Base-by-base conservation (phyloP, 2,888 invertebrate genomes). In the Sphaeridia pumilis region DNA sequence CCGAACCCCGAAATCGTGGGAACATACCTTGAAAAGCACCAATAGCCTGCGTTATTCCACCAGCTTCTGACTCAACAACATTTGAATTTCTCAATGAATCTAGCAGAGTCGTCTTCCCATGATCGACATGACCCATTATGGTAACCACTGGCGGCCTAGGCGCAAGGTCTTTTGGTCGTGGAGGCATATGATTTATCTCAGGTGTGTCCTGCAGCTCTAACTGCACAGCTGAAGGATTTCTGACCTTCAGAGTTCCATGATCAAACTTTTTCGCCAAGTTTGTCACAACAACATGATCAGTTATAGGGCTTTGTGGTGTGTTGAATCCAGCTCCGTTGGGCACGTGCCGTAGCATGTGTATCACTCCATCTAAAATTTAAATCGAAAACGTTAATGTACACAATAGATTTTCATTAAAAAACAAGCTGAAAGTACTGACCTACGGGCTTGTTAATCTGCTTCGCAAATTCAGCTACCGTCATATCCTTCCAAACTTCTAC, bases 41-140 rank as follows among this genome's bases (percentile, higher is more conserved):
- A 66, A 98, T 95, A 69, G 97, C 97, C 70, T 98, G 98, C 0
- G 98, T 98, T 58, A 98, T 98, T 20, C 98, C 98, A 2, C 98
- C 98, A 70, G 92, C 94, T 75, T 99, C 98, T 31, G 82, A 77
- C 34, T 84, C 83, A 0, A 90, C 95, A 2, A 97, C 83, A 35
- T 83, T 78, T 0, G 92, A 83, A 61, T 90, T 79, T 47, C 95
- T 73, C 27, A 97, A 71, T 0, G 87, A 77, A 72, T 97, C 97
- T 4, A 98, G 73, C 3, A 99, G 75, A 2, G 56, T 56, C 2
- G 98, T 98, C 77, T 98, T 97, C 3, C 98, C 98, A 74, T 98
- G 98, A 76, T 98, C 98, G 2, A 98, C 95, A 71, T 99, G 98
- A 0, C 98, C 98, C 97, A 98, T 98, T 45, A 99, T 88, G 4